phyloP scores from a whole-genome alignment of 1,140 invertebrate genomes.

The Drosophila busckii region DNA sequence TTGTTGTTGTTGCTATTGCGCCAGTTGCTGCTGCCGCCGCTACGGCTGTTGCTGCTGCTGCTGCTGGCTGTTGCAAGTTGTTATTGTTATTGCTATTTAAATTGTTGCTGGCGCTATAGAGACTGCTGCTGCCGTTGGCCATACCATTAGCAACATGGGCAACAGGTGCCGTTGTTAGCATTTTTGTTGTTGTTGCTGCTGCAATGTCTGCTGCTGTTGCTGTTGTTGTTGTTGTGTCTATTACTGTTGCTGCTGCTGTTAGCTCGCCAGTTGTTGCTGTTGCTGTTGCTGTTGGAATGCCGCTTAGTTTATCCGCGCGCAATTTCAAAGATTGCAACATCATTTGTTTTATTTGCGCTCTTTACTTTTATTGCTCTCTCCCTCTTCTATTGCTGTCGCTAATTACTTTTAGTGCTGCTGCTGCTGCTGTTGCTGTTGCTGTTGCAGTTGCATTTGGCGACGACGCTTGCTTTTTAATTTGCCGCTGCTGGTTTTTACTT shows the following conservation, averaged over 20 bases:
- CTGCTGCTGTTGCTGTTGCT: conserved; percentile 17
- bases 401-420: conserved; percentile 63
- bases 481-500: conserved; percentile 60
- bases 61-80: conserved; percentile 41
- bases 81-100: conserved; percentile 71
- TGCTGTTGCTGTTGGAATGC: conserved; percentile 42
- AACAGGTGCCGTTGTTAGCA: conserved; percentile 64
- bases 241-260: conserved; percentile 21
- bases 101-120: conserved; percentile 58
- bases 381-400: conserved; percentile 30
- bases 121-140: conserved; percentile 52
- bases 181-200: conserved; percentile 29
- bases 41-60: conserved; percentile 35
- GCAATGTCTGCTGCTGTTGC: conserved; percentile 15
- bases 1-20: conserved; percentile 63
- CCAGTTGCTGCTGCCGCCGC: conserved; percentile 41
- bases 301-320: conserved; percentile 69
- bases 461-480: conserved; percentile 64
- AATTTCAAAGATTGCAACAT: conserved; percentile 78
- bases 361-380: conserved; percentile 34
- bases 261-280: conserved; percentile 27
- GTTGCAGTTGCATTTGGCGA: conserved; percentile 58
- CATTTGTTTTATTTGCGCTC: conserved; percentile 61
- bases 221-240: conserved; percentile 15
- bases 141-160: conserved; percentile 66